phyloP scores from a whole-genome alignment of 2,888 invertebrate species.

The Seira sanloemensis region DNA sequence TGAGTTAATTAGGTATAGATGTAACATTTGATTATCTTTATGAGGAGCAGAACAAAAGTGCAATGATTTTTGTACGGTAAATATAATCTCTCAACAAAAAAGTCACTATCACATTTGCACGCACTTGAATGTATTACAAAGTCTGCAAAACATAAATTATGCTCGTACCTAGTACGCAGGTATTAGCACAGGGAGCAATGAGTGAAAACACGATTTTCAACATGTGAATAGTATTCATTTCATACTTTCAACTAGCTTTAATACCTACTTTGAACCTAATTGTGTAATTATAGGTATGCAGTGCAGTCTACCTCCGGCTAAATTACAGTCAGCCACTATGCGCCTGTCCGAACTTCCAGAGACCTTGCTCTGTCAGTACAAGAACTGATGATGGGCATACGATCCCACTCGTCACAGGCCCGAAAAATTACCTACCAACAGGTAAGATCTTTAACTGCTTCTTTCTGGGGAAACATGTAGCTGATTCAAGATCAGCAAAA shows the following conservation, averaged over 20 bases:
- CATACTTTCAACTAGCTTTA: background rate
- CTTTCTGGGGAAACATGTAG: too few species aligned
- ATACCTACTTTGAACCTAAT: conserved; percentile 24
- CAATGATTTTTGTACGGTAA: background rate
- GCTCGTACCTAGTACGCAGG: too few species aligned
- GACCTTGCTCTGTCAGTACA: conserved; percentile 93
- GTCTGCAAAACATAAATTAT: background rate
- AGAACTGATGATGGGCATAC: conserved; percentile 95
- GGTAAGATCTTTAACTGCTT: too few species aligned
- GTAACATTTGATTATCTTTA: background rate
- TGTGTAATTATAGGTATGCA: conserved; percentile 83
- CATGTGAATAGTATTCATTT: conserved; percentile 24
- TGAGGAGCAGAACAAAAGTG: background rate
- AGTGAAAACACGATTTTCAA: conserved; percentile 57
- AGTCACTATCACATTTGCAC: background rate
- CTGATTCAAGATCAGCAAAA: too few species aligned
- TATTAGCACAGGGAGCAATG: background rate
- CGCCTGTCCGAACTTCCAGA: conserved; percentile 92
- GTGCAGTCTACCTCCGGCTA: conserved; percentile 92
- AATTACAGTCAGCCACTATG: conserved; percentile 95
- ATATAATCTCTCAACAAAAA: background rate
- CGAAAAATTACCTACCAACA: conserved; percentile 76
- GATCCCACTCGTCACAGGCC: conserved; percentile 90
- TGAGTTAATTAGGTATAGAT: background rate
- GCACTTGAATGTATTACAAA: background rate